phyloP scores from a whole-genome alignment of 2,113 vertebrate genomes.

The Petrocephalus microphthalmus region DNA sequence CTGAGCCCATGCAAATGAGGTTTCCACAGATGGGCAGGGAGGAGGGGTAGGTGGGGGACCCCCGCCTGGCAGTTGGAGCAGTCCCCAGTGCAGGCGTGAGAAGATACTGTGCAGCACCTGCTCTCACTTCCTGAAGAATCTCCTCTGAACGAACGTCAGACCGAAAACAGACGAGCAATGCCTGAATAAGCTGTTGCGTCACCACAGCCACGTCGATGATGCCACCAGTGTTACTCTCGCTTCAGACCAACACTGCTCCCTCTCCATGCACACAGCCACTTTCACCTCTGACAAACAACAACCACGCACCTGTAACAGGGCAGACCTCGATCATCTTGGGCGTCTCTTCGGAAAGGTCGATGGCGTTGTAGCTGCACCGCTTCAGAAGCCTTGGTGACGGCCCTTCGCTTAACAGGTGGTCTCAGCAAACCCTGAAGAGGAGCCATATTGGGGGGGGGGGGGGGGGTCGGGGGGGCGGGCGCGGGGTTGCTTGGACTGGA shows the following conservation, averaged over 20 bases:
- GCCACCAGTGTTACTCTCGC: not conserved
- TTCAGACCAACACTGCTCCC: not conserved
- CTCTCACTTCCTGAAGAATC: constrained; percentile 6
- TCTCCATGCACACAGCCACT: not conserved
- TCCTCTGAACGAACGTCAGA: not conserved
- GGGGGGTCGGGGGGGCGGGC: too few relatives aligned
- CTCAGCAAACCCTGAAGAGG: not conserved
- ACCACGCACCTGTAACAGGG: not conserved
- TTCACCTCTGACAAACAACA: not conserved
- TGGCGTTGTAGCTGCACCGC: not conserved
- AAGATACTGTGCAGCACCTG: constrained; percentile 3
- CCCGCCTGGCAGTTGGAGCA: constrained; percentile 6
- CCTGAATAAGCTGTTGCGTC: not conserved
- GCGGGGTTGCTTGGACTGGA: not conserved
- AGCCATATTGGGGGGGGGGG: too few relatives aligned
- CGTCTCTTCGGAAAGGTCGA: not conserved
- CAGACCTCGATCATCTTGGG: not conserved
- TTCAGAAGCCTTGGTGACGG: not conserved
- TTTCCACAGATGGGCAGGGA: constrained; percentile 5
- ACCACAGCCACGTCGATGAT: not conserved
- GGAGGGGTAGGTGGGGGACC: not conserved
- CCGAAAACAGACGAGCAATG: not conserved
- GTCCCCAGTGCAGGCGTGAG: constrained; percentile 2
- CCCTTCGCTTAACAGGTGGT: not conserved
- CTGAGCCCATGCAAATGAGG: constrained; percentile 11